phyloP scores from a whole-genome alignment of 1,140 invertebrate genomes.

The Zaprionus kolodkinae region DNA sequence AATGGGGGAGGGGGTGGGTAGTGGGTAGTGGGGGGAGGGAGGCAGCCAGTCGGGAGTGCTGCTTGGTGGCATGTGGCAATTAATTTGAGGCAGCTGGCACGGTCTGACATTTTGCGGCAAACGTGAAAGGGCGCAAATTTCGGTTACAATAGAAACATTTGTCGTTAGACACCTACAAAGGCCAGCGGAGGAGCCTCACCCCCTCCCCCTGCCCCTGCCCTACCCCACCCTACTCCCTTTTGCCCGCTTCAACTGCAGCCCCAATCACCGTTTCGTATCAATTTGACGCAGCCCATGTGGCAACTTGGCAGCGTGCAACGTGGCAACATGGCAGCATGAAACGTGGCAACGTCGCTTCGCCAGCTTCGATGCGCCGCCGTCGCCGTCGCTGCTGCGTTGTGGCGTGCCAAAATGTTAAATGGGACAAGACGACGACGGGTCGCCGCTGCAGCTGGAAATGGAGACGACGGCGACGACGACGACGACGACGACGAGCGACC shows the following conservation, averaged over 20 bases:
- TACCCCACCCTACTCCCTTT: background rate
- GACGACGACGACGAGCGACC: slow-evolving; percentile 19
- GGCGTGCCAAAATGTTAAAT: slow-evolving; percentile 69
- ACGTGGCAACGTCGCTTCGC: background rate
- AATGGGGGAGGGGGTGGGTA: too few species aligned
- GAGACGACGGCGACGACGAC: background rate
- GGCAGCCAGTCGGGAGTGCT: background rate
- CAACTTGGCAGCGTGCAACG: slow-evolving; percentile 35
- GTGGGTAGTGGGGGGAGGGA: background rate
- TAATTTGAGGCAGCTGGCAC: slow-evolving; percentile 51
- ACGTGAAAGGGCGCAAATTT: slow-evolving; percentile 57
- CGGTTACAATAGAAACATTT: slow-evolving; percentile 51
- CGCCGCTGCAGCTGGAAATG: slow-evolving; percentile 20
- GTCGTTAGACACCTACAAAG: slow-evolving; percentile 38
- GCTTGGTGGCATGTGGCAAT: slow-evolving; percentile 44
- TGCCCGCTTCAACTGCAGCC: slow-evolving; percentile 1
- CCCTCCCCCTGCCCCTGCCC: background rate
- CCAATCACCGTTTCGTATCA: slow-evolving; percentile 39
- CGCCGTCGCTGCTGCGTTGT: slow-evolving; percentile 11
- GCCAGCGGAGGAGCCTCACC: background rate
- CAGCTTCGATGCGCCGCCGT: slow-evolving; percentile 40
- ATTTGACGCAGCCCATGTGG: slow-evolving; percentile 39
- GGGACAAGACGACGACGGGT: slow-evolving; percentile 54
- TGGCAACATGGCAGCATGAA: slow-evolving; percentile 29
- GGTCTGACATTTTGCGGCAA: slow-evolving; percentile 49